These are phyloP conservation scores for Ischnus inquisitorius DNA, from an alignment of 2,888 invertebrate genomes.

Conservation along the genomic window DNA sequence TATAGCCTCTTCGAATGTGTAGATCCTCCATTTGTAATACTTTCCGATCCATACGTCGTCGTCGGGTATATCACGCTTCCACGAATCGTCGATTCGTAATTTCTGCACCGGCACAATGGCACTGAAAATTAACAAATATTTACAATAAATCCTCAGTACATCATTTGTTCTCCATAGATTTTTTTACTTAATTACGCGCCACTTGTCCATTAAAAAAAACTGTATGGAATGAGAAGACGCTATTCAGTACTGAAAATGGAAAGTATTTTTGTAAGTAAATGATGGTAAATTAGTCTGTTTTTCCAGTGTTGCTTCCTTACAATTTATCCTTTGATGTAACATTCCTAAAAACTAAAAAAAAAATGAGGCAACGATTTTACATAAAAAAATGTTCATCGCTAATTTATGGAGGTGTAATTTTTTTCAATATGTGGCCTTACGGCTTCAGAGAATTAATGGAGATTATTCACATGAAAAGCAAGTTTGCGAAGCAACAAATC, in stretches of 20 bases:
- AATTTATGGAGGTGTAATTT: background rate
- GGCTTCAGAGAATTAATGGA: too few relatives aligned
- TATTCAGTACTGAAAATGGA: too few relatives aligned
- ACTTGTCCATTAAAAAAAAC: background rate
- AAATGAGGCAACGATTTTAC: background rate
- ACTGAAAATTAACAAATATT: conserved; percentile 78
- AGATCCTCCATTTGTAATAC: conserved; percentile 88
- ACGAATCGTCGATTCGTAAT: conserved; percentile 88
- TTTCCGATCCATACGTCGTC: conserved; percentile 89
- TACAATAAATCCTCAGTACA: background rate
- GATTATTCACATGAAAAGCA: too few relatives aligned
- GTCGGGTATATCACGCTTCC: conserved; percentile 86
- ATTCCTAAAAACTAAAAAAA: background rate
- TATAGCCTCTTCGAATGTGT: conserved; percentile 92
- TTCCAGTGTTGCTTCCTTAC: background rate
- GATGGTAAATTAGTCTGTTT: background rate
- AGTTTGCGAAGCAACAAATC: too few relatives aligned
- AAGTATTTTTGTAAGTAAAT: too few relatives aligned
- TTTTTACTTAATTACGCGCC: background rate
- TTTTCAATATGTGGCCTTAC: too few relatives aligned
- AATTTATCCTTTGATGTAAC: background rate
- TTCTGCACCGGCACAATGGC: conserved; percentile 84
- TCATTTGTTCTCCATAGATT: background rate
- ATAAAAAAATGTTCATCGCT: background rate
- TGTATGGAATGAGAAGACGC: too few relatives aligned